Percentiles rank a stretch among this genome's conserved stretches.
Conservation (phyloP, 2,888 invertebrate genomes). For the Tenthredo livida region DNA sequence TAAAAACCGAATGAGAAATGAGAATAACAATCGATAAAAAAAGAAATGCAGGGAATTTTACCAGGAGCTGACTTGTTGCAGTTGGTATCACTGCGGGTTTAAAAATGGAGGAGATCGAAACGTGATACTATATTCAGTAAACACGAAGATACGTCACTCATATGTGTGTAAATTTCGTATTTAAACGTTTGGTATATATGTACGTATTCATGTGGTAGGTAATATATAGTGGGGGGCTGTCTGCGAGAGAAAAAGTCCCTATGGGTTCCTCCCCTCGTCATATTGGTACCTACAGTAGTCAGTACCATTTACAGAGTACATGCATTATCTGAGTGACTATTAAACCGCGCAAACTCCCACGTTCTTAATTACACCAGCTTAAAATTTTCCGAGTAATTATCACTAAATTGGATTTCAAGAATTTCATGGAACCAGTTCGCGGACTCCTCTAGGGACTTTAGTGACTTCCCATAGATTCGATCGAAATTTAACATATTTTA, state of each 20-base stretch:
- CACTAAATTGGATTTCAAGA: not conserved
- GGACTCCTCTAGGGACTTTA: not conserved
- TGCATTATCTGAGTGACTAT: too few species aligned
- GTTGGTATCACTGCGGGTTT: too few species aligned
- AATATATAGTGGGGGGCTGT: not conserved
- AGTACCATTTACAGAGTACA: not conserved
- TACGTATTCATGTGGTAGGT: not conserved
- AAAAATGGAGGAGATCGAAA: too few species aligned
- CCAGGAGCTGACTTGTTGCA: too few species aligned
- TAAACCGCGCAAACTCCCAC: not conserved
- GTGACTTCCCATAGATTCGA: not conserved
- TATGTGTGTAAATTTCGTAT: not conserved
- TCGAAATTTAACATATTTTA: not conserved
- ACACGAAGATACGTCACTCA: not conserved
- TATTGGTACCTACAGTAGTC: not conserved
- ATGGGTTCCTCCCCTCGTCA: not conserved
- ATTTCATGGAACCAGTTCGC: not conserved
- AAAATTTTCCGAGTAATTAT: not conserved
- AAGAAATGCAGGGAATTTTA: too few species aligned
- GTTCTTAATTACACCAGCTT: not conserved
- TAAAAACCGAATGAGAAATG: not conserved
- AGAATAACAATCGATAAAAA: too few species aligned
- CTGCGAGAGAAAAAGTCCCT: not conserved
- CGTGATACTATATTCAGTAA: too few species aligned
- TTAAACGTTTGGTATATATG: not conserved